These are phyloP conservation scores for Orchesella cincta DNA, from an alignment of 1,140 invertebrate species.

Conservation along the genomic window DNA sequence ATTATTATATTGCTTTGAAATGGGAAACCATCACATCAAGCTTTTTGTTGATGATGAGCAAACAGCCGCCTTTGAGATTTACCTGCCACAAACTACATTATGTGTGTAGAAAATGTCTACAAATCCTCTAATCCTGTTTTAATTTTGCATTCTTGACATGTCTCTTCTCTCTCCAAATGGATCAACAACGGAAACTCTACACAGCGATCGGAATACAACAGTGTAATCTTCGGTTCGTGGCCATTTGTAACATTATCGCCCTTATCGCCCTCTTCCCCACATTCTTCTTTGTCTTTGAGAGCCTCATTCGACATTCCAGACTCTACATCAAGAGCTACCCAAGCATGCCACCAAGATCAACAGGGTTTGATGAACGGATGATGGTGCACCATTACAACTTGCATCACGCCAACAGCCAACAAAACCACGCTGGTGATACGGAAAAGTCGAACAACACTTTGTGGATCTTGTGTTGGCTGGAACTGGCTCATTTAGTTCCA, in stretches of 20 bases:
- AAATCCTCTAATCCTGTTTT: no score
- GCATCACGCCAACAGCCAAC: no score
- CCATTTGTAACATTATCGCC: conserved; percentile 37
- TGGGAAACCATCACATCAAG: no score
- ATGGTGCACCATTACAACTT: no score
- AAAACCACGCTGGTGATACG: background rate
- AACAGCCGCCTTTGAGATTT: background rate
- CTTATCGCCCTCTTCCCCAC: conserved; percentile 38
- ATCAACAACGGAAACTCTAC: background rate
- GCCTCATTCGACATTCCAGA: conserved; percentile 33
- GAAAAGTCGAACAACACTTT: conserved; percentile 32
- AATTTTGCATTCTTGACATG: background rate
- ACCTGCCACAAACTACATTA: background rate
- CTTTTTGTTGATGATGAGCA: no score
- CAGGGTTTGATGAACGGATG: no score
- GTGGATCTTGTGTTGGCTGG: conserved; percentile 44
- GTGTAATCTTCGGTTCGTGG: conserved; percentile 31
- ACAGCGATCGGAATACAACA: conserved; percentile 44
- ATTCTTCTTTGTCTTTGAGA: conserved; percentile 39
- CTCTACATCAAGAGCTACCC: conserved; percentile 8
- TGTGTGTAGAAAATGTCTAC: no score
- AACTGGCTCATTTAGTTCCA: conserved; percentile 42
- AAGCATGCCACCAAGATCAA: background rate
- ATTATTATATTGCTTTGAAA: no score
- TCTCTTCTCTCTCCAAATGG: background rate